A percentile compares a stretch with the other conserved stretches of the same genome.
phyloP scores from a whole-genome alignment of 2,888 invertebrate species.

The Pinctada fucata region DNA sequence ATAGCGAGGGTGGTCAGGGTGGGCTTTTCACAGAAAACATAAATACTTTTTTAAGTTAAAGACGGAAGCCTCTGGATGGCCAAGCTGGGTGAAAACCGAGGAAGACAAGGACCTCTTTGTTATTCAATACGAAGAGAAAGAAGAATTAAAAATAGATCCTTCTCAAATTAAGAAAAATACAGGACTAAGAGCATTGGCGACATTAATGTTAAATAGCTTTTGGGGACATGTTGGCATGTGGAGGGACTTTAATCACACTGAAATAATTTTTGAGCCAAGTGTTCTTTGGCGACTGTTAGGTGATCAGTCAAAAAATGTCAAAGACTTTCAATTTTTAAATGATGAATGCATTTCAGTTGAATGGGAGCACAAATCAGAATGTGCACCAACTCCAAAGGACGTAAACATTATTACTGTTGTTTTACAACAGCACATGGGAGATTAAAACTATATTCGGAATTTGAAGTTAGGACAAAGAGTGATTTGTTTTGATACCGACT shows the following conservation, averaged over 20 bases:
- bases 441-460: background rate
- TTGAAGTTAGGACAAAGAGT: background rate
- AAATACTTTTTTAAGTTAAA: slow-evolving; percentile 8
- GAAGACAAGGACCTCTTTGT: slow-evolving; percentile 1
- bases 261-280: too few relatives aligned
- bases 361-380: too few relatives aligned
- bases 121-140: slow-evolving; percentile 5
- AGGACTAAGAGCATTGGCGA: slow-evolving; percentile 18
- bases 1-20: slow-evolving; percentile 32
- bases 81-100: slow-evolving; percentile 1
- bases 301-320: too few relatives aligned
- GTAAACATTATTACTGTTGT: too few relatives aligned
- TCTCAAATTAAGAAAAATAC: slow-evolving; percentile 20
- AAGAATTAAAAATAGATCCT: slow-evolving; percentile 15
- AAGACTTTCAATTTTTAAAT: too few relatives aligned
- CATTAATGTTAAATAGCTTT: background rate
- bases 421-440: background rate
- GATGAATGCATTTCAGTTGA: too few relatives aligned
- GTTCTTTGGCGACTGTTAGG: background rate
- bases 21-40: background rate
- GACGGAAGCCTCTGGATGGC: slow-evolving; percentile 7
- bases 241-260: background rate
- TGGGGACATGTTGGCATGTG: background rate
- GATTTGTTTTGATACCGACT: slow-evolving; percentile 2
- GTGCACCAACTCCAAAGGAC: too few relatives aligned